Base-by-base conservation (phyloP, 2,888 invertebrate genomes). In the Macrostomum cliftonense region DNA sequence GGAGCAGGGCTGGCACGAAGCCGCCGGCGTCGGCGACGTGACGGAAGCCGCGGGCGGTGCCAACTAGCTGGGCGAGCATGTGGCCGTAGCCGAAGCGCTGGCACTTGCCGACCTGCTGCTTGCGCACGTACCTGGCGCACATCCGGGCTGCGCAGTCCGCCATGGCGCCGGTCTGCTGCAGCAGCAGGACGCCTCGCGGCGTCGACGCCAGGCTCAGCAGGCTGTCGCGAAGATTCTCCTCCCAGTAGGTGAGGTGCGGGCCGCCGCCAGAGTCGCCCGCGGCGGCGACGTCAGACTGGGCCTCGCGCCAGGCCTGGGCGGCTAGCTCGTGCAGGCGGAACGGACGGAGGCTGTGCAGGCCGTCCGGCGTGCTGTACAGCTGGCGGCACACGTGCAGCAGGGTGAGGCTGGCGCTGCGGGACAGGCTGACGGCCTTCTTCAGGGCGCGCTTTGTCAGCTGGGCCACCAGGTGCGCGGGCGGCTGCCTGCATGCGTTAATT, bases 61-160 rank as follows among this genome's bases (percentile, higher is more conserved):
- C 61, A 40, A 66, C 64, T 20, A 69, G 61, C 51, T 68, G 65
- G 13, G 67, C 66, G 43, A 68, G 60, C 63, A 70, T 64, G 54
- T 58, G 63, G 28, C 68, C 68, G 56, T 68, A 69, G 14, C 68
- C 68, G 62, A 67, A 69, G 60, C 67, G 68, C 57, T 69, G 68
- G 60, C 62, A 64, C 55, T 65, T 67, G 57, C 67, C 63, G 21
- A 68, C 66, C 63, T 64, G 52, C 1, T 52, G 13, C 20, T 43
- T 43, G 20, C 21, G 17, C 20, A 43, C 21, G 43, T 43, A 43
- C 14, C 43, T 16, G 17, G 43, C 14, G 20, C 17, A 43, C 43
- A 43, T 43, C 37, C 21, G 21, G 16, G 14, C 14, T 12, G 36
- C 61, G 56, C 67, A 66, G 42, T 66, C 65, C 54, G 59, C 60